Percentiles rank a stretch among this genome's conserved stretches.
phyloP scores from a whole-genome alignment of 2,113 vertebrate genomes.

The Charadrius vociferus region DNA sequence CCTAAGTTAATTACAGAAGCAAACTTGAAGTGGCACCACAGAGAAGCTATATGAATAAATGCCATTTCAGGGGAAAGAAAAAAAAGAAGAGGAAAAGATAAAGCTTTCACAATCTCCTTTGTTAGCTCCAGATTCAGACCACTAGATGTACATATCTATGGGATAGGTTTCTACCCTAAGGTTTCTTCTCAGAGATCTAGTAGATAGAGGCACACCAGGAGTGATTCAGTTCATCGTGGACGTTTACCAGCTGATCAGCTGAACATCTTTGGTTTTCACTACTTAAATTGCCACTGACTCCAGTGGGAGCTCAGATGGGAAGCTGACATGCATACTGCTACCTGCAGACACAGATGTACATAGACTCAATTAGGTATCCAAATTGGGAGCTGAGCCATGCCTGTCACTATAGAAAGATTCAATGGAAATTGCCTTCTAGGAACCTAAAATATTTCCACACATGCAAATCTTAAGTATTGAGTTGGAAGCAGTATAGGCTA shows the following conservation, averaged over 20 bases:
- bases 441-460: not conserved
- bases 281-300: not conserved
- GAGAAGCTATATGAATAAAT: not conserved
- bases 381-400: not conserved
- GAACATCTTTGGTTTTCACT: not conserved
- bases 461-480: not conserved
- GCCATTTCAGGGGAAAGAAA: rapidly evolving
- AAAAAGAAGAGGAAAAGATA: rapidly evolving
- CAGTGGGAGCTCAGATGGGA: not conserved
- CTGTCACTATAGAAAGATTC: not conserved
- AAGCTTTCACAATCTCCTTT: not conserved
- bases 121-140: not conserved
- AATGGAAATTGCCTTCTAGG: not conserved
- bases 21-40: not conserved
- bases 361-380: not conserved
- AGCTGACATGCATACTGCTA: not conserved
- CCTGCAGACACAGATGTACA: not conserved
- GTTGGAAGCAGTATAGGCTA: not conserved
- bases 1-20: not conserved
- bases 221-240: not conserved
- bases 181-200: not conserved
- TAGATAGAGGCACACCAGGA: not conserved
- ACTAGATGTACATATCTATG: not conserved
- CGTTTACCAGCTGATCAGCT: rapidly evolving
- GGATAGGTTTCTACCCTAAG: not conserved